Conservation (phyloP, 1,140 invertebrate species). For the Drosophila parvula region DNA sequence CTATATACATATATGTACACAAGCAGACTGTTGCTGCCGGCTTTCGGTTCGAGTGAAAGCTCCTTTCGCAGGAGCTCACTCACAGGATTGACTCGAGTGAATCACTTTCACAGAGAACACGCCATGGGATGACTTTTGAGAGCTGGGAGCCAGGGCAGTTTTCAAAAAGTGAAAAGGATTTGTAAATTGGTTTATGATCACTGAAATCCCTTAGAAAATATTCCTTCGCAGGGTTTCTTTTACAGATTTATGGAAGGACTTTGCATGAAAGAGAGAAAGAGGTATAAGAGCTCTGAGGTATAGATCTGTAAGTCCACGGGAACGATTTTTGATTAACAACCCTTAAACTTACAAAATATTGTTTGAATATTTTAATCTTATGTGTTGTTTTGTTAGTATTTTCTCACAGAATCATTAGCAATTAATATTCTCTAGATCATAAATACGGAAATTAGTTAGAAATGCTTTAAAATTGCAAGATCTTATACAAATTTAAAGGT, state of each 20-base stretch:
- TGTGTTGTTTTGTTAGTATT: too few relatives aligned
- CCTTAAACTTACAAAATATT: too few relatives aligned
- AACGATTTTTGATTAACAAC: too few relatives aligned
- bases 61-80: slow-evolving; percentile 44
- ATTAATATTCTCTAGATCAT: neutral
- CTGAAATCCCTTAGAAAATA: neutral
- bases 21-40: slow-evolving; percentile 78
- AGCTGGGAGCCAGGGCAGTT: neutral
- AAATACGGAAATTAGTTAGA: neutral
- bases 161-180: slow-evolving; percentile 9
- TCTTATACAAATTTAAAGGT: neutral
- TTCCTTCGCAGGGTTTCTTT: neutral
- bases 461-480: neutral
- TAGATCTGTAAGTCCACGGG: too few relatives aligned
- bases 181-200: slow-evolving; percentile 2
- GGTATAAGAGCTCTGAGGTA: too few relatives aligned
- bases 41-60: slow-evolving; percentile 62
- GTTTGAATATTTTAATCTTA: too few relatives aligned
- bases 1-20: slow-evolving; percentile 5
- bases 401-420: too few relatives aligned
- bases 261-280: too few relatives aligned
- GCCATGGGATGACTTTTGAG: slow-evolving; percentile 12
- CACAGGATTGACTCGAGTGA: slow-evolving; percentile 9
- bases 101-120: neutral
- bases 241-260: neutral